A percentile compares a stretch with the other conserved stretches of the same genome.
These are phyloP conservation scores for Tympanuchus pallidicinctus DNA, from an alignment of 2,113 vertebrate species.

Conservation along the genomic window DNA sequence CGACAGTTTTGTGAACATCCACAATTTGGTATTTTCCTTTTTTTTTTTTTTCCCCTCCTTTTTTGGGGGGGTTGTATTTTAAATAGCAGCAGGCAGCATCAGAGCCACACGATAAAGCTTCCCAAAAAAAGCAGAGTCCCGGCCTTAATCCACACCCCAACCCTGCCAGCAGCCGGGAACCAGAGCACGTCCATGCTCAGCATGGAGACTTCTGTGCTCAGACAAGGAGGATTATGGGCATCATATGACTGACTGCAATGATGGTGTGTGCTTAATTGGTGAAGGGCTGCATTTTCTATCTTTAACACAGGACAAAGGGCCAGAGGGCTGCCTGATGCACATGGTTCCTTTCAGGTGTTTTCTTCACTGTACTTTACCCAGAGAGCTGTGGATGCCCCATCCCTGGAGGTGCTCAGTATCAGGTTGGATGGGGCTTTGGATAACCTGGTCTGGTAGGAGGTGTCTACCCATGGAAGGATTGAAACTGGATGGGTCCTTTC, in stretches of 20 bases:
- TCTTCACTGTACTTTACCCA: neutral
- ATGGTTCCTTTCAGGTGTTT: conserved; percentile 21
- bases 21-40: neutral
- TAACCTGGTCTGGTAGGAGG: neutral
- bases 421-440: neutral
- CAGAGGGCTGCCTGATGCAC: neutral
- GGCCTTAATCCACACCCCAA: neutral
- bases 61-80: neutral
- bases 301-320: neutral
- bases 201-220: neutral
- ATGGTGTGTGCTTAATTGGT: neutral
- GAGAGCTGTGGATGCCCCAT: neutral
- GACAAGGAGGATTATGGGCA: neutral
- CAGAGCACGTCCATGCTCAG: rapidly evolving
- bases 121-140: neutral
- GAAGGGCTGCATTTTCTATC: neutral
- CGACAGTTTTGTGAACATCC: rapidly evolving
- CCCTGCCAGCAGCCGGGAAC: neutral
- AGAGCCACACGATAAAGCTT: neutral
- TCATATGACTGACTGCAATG: conserved; percentile 15
- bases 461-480: neutral
- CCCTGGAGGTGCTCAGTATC: neutral
- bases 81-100: neutral
- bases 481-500: neutral
- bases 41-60: neutral